phyloP scores from a whole-genome alignment of 2,888 invertebrate genomes.

The Tromatobia lineatoria region DNA sequence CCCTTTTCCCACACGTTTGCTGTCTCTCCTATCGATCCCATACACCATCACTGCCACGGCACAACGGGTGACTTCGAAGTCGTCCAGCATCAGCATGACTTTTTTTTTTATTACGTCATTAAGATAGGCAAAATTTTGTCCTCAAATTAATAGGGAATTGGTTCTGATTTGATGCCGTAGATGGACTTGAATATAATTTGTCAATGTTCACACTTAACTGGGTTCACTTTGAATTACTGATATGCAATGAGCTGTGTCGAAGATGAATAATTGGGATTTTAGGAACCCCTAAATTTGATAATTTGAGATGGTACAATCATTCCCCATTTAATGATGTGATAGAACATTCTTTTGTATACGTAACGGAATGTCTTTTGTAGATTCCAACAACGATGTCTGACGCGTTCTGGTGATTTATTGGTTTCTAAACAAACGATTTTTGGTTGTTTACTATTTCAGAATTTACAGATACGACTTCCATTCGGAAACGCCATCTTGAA shows the following conservation, averaged over 20 bases:
- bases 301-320: not conserved
- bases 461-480: too few species aligned
- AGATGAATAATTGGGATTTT: not conserved
- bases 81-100: slow-evolving; percentile 35
- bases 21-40: slow-evolving; percentile 85
- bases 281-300: too few species aligned
- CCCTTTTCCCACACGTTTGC: slow-evolving; percentile 79
- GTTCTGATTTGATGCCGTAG: not conserved
- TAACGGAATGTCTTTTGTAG: not conserved
- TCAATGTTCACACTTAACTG: not conserved
- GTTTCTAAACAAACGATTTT: too few species aligned
- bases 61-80: slow-evolving; percentile 79
- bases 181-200: not conserved
- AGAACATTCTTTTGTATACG: not conserved
- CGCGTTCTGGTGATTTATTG: too few species aligned
- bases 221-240: not conserved
- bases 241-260: not conserved
- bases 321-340: not conserved
- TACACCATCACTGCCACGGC: slow-evolving; percentile 75
- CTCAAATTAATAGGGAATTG: not conserved
- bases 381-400: too few species aligned
- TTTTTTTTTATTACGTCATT: not conserved
- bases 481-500: too few species aligned
- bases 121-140: not conserved
- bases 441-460: too few species aligned